A percentile compares a stretch with the other conserved stretches of the same genome.
Evolutionary conservation across 2,888 invertebrate genomes (phyloP).

Genomic region (Limnephilus marmoratus): DNA sequence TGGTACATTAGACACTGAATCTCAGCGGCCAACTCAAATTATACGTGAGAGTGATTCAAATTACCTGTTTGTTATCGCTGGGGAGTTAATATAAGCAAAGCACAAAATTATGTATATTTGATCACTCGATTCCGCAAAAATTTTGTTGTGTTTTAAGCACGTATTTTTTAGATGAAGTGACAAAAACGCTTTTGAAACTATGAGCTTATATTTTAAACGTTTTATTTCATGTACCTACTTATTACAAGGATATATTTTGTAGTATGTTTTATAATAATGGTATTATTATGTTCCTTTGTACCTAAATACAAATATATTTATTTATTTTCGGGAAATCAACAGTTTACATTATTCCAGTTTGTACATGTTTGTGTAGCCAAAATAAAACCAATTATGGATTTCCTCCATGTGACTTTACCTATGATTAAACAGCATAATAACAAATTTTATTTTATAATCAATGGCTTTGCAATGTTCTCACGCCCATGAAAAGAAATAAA

Average conservation of each 20-base stretch:
- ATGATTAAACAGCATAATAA: too few species aligned
- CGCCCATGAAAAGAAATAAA: background rate
- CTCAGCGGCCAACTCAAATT: background rate
- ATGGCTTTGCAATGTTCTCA: background rate
- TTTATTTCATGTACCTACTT: too few species aligned
- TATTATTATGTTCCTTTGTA: too few species aligned
- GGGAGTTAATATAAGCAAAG: background rate
- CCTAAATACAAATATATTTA: background rate
- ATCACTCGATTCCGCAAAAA: background rate
- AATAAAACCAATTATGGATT: too few species aligned
- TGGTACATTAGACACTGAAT: background rate
- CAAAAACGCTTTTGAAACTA: background rate
- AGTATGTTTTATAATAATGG: background rate
- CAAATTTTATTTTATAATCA: too few species aligned
- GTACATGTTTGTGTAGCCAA: too few species aligned
- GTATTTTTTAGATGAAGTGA: background rate
- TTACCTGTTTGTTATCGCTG: background rate
- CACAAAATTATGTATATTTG: background rate
- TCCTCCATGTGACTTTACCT: too few species aligned
- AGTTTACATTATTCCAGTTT: too few species aligned
- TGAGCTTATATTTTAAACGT: too few species aligned
- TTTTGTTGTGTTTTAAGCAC: background rate
- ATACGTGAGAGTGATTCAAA: constrained; percentile 9
- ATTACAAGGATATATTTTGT: background rate
- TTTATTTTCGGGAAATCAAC: too few species aligned